Conservation (phyloP, 1,140 invertebrate species). For the Euglossa dilemma region DNA sequence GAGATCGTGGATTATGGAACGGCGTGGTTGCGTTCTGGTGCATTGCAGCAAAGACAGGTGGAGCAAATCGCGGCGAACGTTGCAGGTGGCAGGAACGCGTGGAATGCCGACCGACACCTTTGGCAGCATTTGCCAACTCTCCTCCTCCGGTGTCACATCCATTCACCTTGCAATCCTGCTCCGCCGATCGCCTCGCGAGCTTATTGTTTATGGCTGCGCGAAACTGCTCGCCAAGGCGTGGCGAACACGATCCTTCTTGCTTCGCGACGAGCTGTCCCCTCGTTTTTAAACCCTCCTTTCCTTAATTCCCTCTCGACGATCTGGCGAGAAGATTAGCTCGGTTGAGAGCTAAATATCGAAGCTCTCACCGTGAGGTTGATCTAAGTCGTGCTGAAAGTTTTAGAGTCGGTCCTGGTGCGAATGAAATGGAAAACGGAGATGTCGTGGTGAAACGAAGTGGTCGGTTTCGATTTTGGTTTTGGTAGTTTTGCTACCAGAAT, state of each 20-base stretch:
- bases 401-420: no score
- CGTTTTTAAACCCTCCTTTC: background rate
- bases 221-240: background rate
- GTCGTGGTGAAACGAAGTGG: no score
- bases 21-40: constrained; percentile 46
- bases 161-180: constrained; percentile 55
- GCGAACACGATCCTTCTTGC: constrained; percentile 9
- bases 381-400: background rate
- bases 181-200: constrained; percentile 26
- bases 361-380: background rate
- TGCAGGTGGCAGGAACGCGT: constrained; percentile 57
- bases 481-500: no score
- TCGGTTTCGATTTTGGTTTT: no score
- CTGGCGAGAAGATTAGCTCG: background rate
- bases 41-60: constrained; percentile 62
- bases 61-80: constrained; percentile 53
- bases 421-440: no score
- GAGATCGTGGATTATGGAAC: constrained; percentile 46
- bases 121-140: constrained; percentile 59
- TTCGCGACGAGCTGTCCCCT: background rate
- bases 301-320: background rate
- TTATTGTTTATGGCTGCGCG: constrained; percentile 54
- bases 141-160: constrained; percentile 54
- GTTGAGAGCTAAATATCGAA: background rate
- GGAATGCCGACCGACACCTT: constrained; percentile 62